A percentile compares a stretch with the other conserved stretches of the same genome.
Conservation (phyloP, 2,797 vertebrate genomes). For the Limosa lapponica region DNA sequence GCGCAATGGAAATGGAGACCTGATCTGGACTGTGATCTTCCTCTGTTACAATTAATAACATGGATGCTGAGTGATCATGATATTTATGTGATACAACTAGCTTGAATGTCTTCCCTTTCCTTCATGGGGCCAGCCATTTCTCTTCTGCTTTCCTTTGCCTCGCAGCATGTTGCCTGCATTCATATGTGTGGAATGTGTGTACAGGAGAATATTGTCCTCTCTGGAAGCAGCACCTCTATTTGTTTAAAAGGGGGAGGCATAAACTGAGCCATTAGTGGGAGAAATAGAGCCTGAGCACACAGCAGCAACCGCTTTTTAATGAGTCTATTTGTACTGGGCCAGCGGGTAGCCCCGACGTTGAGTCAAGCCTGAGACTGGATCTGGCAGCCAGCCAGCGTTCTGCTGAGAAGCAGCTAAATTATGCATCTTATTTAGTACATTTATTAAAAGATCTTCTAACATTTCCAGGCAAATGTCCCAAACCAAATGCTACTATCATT, state of each 20-base stretch:
- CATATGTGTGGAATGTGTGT: neutral
- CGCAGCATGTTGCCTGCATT: neutral
- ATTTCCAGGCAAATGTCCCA: slow-evolving; percentile 68
- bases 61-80: too few species aligned
- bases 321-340: slow-evolving; percentile 60
- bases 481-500: slow-evolving; percentile 72
- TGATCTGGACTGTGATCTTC: neutral
- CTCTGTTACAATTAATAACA: neutral
- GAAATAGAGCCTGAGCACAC: slow-evolving; percentile 54
- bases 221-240: slow-evolving; percentile 14
- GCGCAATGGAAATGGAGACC: neutral
- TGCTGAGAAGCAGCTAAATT: slow-evolving; percentile 64
- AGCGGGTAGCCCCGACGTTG: slow-evolving; percentile 37
- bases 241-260: slow-evolving; percentile 41
- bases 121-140: neutral
- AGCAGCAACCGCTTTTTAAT: slow-evolving; percentile 70
- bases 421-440: slow-evolving; percentile 75
- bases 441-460: slow-evolving; percentile 75
- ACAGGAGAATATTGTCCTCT: slow-evolving; percentile 3
- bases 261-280: slow-evolving; percentile 51
- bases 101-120: neutral
- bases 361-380: slow-evolving; percentile 44
- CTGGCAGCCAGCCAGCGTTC: slow-evolving; percentile 31
- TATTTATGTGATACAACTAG: neutral
- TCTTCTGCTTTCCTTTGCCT: neutral